These are phyloP conservation scores for Diadegma fenestrale DNA, from an alignment of 2,888 invertebrate genomes.

Conservation along the genomic window DNA sequence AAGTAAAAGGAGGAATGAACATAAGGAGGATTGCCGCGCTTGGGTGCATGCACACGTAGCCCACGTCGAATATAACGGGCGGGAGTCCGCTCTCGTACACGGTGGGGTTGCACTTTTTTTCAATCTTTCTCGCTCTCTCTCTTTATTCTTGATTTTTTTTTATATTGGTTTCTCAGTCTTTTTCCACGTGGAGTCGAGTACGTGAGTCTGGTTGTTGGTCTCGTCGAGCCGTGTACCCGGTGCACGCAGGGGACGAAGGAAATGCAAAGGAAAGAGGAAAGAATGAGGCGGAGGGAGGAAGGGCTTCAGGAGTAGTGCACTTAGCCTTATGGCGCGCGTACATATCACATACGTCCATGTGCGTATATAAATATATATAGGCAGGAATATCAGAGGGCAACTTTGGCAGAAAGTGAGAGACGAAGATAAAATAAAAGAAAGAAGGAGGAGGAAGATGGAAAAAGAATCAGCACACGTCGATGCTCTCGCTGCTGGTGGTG, in stretches of 20 bases:
- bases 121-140: background rate
- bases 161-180: slow-evolving; percentile 7
- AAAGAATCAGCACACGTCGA: slow-evolving; percentile 58
- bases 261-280: slow-evolving; percentile 42
- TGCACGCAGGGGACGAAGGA: slow-evolving; percentile 34
- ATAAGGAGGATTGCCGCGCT: slow-evolving; percentile 48
- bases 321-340: slow-evolving; percentile 78
- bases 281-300: slow-evolving; percentile 56
- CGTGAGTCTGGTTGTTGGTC: slow-evolving; percentile 59
- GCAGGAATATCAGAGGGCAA: slow-evolving; percentile 40
- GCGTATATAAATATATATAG: slow-evolving; percentile 38
- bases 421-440: slow-evolving; percentile 14
- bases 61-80: slow-evolving; percentile 66
- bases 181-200: slow-evolving; percentile 56
- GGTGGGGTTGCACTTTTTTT: slow-evolving; percentile 50
- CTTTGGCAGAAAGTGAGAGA: slow-evolving; percentile 20
- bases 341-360: slow-evolving; percentile 57
- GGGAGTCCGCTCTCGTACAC: slow-evolving; percentile 46
- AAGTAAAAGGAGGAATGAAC: slow-evolving; percentile 28
- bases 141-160: background rate
- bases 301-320: slow-evolving; percentile 68
- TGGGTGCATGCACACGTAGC: slow-evolving; percentile 60
- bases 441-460: slow-evolving; percentile 2
- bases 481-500: slow-evolving; percentile 62
- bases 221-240: slow-evolving; percentile 33